Percentiles rank a stretch among this genome's conserved stretches.
phyloP scores from a whole-genome alignment of 2,797 vertebrate species.

The Oreochromis grahami region DNA sequence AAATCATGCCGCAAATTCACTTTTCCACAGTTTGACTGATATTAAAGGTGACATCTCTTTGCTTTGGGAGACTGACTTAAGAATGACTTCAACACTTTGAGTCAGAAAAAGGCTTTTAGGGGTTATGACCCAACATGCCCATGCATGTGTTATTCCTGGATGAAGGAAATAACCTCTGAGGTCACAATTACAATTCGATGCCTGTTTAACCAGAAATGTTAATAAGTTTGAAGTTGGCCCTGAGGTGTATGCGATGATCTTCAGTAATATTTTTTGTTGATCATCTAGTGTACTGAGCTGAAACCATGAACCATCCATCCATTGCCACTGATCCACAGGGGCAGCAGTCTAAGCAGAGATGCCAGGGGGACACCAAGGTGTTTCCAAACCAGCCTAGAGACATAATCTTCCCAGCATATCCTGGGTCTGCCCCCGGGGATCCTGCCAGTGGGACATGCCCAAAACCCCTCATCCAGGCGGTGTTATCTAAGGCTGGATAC shows the following conservation, averaged over 20 bases:
- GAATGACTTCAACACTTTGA: slow-evolving; percentile 5
- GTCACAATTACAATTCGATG: background rate
- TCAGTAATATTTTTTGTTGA: background rate
- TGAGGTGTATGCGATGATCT: background rate
- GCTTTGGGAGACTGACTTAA: background rate
- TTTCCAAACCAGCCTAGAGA: background rate
- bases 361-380: background rate
- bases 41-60: slow-evolving; percentile 5
- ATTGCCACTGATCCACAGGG: background rate
- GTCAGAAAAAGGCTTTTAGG: background rate
- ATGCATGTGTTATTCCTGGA: background rate
- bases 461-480: background rate
- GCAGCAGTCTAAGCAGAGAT: background rate
- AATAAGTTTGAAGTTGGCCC: background rate
- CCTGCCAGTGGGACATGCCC: background rate
- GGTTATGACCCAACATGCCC: background rate
- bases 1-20: slow-evolving; percentile 23
- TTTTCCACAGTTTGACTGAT: background rate
- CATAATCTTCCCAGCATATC: background rate
- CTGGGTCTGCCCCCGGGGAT: background rate
- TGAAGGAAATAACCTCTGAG: background rate
- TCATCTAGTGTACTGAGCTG: background rate
- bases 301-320: background rate
- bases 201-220: background rate
- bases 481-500: background rate